Percentiles rank a stretch among this genome's conserved stretches.
phyloP scores from a whole-genome alignment of 2,113 vertebrate genomes.

The Mustela lutreola region DNA sequence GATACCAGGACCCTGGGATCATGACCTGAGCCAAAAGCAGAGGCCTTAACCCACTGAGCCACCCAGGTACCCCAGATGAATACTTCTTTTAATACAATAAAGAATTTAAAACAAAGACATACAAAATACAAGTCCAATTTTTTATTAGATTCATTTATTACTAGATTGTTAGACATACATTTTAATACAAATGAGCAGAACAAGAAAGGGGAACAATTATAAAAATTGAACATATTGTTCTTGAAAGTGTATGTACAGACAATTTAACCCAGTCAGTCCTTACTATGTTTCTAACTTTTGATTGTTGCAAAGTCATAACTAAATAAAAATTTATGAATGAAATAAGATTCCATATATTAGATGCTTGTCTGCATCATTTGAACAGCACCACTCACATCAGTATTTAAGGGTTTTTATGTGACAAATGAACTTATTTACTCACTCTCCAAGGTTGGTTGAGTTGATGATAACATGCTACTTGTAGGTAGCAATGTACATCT shows the following conservation, averaged over 20 bases:
- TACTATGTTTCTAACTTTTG: neutral
- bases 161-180: conserved; percentile 24
- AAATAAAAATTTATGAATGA: conserved; percentile 15
- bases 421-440: neutral
- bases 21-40: too few relatives aligned
- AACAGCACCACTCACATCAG: neutral
- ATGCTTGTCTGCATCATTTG: neutral
- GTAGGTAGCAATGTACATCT: neutral
- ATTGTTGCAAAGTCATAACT: neutral
- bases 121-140: neutral
- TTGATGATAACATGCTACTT: neutral
- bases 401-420: neutral
- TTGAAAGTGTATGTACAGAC: neutral
- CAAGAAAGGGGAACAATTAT: neutral
- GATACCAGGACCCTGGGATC: too few relatives aligned
- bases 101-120: neutral
- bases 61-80: neutral
- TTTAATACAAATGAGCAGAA: conserved; percentile 5
- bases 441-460: neutral
- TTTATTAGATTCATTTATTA: conserved; percentile 29
- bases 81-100: conserved; percentile 9
- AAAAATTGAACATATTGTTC: neutral
- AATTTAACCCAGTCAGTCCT: neutral
- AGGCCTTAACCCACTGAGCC: too few relatives aligned
- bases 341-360: neutral